phyloP scores from a whole-genome alignment of 2,797 vertebrate species.

The Xenopus petersii region DNA sequence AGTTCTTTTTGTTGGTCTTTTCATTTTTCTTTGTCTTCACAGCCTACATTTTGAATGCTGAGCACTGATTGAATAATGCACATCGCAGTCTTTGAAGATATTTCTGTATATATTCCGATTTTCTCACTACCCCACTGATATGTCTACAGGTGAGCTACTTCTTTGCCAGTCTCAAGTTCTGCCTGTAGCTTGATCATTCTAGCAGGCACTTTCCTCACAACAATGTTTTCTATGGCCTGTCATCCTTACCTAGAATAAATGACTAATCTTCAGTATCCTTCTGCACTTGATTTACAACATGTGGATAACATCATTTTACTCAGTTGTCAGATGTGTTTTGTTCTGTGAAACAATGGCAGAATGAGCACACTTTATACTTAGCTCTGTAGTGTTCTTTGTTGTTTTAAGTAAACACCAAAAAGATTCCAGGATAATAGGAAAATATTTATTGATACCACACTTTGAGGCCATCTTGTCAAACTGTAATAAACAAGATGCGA shows the following conservation, averaged over 20 bases:
- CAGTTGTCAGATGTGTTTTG: slow-evolving; percentile 36
- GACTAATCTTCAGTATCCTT: slow-evolving; percentile 21
- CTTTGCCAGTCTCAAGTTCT: slow-evolving; percentile 41
- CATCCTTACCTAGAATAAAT: neutral
- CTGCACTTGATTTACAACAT: slow-evolving; percentile 38
- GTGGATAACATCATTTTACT: slow-evolving; percentile 43
- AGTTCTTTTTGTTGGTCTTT: slow-evolving; percentile 27
- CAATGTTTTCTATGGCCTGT: neutral
- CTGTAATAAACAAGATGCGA: neutral
- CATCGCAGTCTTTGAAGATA: slow-evolving; percentile 35
- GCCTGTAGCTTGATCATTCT: slow-evolving; percentile 36
- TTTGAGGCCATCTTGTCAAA: neutral
- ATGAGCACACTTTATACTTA: slow-evolving; percentile 21
- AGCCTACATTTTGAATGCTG: slow-evolving; percentile 29
- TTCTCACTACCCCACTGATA: slow-evolving; percentile 32
- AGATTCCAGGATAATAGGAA: neutral
- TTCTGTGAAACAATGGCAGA: slow-evolving; percentile 22
- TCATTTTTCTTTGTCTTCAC: slow-evolving; percentile 33
- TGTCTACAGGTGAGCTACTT: slow-evolving; percentile 41
- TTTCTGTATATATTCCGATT: slow-evolving; percentile 37
- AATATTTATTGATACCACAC: neutral
- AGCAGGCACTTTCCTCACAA: slow-evolving; percentile 22
- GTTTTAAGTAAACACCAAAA: slow-evolving; percentile 5
- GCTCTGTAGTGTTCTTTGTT: neutral
- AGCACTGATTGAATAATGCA: slow-evolving; percentile 42